Base-by-base conservation (phyloP, 2,888 invertebrate genomes). In the Ophioninae sp. region DNA sequence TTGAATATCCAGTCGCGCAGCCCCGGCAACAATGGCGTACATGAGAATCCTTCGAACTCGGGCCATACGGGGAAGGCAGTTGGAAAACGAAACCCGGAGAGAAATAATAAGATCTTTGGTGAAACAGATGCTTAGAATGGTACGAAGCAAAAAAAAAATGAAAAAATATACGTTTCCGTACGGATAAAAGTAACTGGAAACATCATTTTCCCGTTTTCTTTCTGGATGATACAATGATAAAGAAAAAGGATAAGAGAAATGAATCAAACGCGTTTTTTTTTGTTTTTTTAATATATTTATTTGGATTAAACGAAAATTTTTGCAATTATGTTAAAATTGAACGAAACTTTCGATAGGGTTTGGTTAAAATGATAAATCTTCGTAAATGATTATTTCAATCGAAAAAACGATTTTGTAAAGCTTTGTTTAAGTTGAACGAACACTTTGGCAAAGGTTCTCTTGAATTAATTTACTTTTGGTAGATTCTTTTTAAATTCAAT, bases 1-100 rank as follows among this genome's bases (percentile, higher is more conserved):
- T 64, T 39, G 20, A 87, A 87, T 86, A 86, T 86, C 84, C 82
- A 86, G 85, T 86, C 83, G 87, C 85, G 75, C 76, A 79, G 79
- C 67, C 5, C 30, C n/a, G 56, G 51, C 59, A 22, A 64, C 59
- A 64, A 64, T 23, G 65, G 22, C 23, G 13, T 44, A 17, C 20
- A 56, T 20, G 74, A 56, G 23, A 78, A 75, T 75, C 65, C 44
- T 56, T 61, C 61, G 44, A 67, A 58, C 9, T 44, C 23, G 39
- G 22, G 8, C 51, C 37, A 56, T 56, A 56, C 30, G 22, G 59
- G 59, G 41, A 30, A 82, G 30, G 44, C 56, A n/a, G 20, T 10
- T 74, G 78, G 81, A 78, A 81, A 79, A 81, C 78, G 73, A 68
- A 85, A 83, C 67, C 56, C 80, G 80, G 79, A 68, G 56, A n/a